Conservation (phyloP, 2,113 vertebrate species). For the sheep (Ovis aries) region ARS-UI_Ramb_v3.0 NC_056071.1:32241001-32241500, state of each 20-base stretch:
- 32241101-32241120: background rate
- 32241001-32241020: background rate
- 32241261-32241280: background rate
- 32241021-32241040: background rate
- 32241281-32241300: background rate
- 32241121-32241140: background rate
- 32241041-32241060: background rate
- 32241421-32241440: background rate
- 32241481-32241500: slow-evolving; percentile 37
- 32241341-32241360: background rate
- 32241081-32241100: background rate
- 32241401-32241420: background rate
- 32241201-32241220: background rate
- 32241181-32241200: background rate
- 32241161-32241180: background rate
- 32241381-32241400: background rate
- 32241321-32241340: background rate
- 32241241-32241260: background rate
- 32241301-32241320: background rate
- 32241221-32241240: background rate
- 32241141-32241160: background rate
- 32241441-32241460: background rate
- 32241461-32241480: background rate
- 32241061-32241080: background rate
- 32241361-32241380: background rate